These are phyloP conservation scores for Protophormia terraenovae DNA, from an alignment of 2,888 invertebrate species.

Conservation along the genomic window DNA sequence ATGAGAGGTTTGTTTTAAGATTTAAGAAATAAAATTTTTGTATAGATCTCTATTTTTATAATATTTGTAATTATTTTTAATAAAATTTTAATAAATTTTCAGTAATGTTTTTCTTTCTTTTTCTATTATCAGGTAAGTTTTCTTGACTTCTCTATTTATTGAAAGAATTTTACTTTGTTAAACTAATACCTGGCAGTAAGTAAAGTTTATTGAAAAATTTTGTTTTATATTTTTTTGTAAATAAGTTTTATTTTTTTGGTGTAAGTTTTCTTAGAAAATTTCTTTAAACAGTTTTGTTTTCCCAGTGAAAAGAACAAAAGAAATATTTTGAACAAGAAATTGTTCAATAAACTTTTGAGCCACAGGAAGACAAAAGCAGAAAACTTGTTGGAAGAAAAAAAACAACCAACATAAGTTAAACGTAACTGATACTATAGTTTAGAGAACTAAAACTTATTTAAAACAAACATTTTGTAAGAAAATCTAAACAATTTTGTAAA, in stretches of 20 bases:
- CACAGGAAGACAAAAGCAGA: background rate
- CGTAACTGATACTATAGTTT: conserved; percentile 24
- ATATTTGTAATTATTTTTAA: background rate
- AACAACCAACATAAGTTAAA: background rate
- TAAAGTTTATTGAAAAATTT: background rate
- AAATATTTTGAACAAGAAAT: background rate
- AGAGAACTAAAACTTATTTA: conserved; percentile 10
- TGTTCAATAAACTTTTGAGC: background rate
- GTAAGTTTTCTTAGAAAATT: background rate
- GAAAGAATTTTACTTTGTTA: background rate
- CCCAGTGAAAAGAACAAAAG: background rate
- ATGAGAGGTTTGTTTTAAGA: no score
- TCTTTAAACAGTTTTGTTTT: background rate
- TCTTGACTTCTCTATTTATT: background rate
- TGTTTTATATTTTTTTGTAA: conserved; percentile 5
- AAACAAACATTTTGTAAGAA: background rate
- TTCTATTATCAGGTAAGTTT: conserved; percentile 35
- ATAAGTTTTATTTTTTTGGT: background rate
- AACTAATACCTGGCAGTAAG: background rate
- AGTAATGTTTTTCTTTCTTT: background rate
- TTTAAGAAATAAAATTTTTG: no score
- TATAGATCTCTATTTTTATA: background rate
- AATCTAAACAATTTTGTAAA: background rate
- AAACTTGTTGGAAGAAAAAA: background rate
- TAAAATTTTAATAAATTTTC: background rate